These are phyloP conservation scores for Apotomis turbidana DNA, from an alignment of 2,888 invertebrate species.

Conservation along the genomic window DNA sequence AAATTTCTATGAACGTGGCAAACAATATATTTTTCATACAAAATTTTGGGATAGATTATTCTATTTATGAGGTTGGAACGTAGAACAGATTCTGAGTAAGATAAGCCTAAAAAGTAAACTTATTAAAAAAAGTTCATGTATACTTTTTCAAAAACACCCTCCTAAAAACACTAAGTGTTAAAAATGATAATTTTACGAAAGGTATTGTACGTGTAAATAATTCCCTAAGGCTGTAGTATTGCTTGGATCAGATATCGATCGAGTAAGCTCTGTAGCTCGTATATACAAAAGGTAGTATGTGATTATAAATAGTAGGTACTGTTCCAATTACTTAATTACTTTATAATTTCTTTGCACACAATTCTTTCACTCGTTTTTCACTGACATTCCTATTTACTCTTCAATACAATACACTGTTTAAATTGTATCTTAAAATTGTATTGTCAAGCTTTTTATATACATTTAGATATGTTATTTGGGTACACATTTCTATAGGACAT, in stretches of 20 bases:
- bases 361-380: conserved; percentile 28
- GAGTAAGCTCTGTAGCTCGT: conserved; percentile 19
- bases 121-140: too few species aligned
- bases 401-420: conserved; percentile 52
- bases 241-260: not conserved
- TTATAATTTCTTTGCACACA: conserved; percentile 26
- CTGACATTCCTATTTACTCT: conserved; percentile 30
- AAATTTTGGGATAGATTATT: too few species aligned
- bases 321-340: conserved; percentile 18
- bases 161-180: not conserved
- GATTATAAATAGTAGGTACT: not conserved
- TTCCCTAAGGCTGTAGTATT: not conserved
- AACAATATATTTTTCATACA: too few species aligned
- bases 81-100: not conserved
- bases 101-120: too few species aligned
- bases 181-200: not conserved
- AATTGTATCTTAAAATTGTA: conserved; percentile 73
- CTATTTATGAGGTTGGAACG: too few species aligned
- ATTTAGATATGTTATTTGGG: conserved; percentile 81
- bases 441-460: conserved; percentile 83
- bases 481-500: conserved; percentile 58
- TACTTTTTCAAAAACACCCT: not conserved
- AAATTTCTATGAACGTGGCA: too few species aligned
- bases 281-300: conserved; percentile 24
- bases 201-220: not conserved